A percentile compares a stretch with the other conserved stretches of the same genome.
Evolutionary conservation across 1,140 invertebrate species (phyloP).

Genomic region (Procambarus virginalis): DNA sequence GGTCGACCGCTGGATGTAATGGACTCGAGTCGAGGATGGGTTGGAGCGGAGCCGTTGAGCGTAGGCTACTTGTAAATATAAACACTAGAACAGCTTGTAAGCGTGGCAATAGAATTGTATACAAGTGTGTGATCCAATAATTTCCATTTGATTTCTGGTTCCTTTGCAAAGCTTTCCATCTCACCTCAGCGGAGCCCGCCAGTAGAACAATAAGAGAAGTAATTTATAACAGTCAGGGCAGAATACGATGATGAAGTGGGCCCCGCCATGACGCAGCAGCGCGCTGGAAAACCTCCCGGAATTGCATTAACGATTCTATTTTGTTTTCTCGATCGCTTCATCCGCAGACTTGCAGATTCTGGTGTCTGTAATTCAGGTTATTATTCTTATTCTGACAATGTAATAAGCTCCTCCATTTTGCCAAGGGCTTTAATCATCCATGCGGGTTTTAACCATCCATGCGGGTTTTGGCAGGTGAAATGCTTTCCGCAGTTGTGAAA

Average conservation of each 20-base stretch:
- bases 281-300: slow-evolving; percentile 36
- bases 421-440: neutral
- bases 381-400: slow-evolving; percentile 33
- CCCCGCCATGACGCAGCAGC: slow-evolving; percentile 51
- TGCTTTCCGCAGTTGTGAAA: neutral
- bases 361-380: slow-evolving; percentile 37
- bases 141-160: slow-evolving; percentile 56
- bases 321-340: slow-evolving; percentile 59
- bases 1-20: too few species aligned
- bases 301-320: slow-evolving; percentile 57
- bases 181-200: slow-evolving; percentile 42
- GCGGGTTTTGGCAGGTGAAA: neutral
- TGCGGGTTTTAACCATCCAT: too few species aligned
- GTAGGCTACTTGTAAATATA: neutral
- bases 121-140: slow-evolving; percentile 30
- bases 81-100: neutral
- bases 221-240: slow-evolving; percentile 60
- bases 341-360: slow-evolving; percentile 24
- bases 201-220: slow-evolving; percentile 64
- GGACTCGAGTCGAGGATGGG: too few species aligned
- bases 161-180: slow-evolving; percentile 49
- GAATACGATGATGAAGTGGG: slow-evolving; percentile 60
- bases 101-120: neutral
- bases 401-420: slow-evolving; percentile 2
- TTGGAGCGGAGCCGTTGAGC: too few species aligned